phyloP scores from a whole-genome alignment of 2,113 vertebrate species.

The Urocitellus parryii region DNA sequence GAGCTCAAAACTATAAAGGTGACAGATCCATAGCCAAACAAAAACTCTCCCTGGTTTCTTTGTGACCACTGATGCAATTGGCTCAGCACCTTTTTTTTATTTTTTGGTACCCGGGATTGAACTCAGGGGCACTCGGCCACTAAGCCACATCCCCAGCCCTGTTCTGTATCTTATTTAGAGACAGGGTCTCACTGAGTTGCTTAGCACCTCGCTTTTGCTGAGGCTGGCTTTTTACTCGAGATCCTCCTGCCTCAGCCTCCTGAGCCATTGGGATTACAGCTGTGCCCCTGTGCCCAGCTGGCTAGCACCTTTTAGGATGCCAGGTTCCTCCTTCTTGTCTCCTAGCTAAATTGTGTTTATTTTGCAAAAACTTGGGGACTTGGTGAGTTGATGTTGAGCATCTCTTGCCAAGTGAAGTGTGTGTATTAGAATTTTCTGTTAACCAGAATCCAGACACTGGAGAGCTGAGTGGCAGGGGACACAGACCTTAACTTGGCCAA shows the following conservation, averaged over 20 bases:
- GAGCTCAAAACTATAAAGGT: constrained; percentile 28
- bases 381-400: background rate
- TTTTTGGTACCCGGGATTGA: too few relatives aligned
- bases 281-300: too few relatives aligned
- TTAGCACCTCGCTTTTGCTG: too few relatives aligned
- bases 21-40: background rate
- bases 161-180: too few relatives aligned
- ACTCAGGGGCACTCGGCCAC: too few relatives aligned
- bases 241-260: too few relatives aligned
- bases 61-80: background rate
- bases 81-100: background rate
- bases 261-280: too few relatives aligned
- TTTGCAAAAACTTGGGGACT: constrained; percentile 1
- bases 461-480: constrained; percentile 66
- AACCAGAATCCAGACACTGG: constrained; percentile 55
- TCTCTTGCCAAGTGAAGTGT: background rate
- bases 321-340: background rate
- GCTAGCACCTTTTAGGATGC: background rate
- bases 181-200: too few relatives aligned
- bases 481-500: constrained; percentile 72
- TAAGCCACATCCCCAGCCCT: too few relatives aligned
- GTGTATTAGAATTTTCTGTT: background rate
- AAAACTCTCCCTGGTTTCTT: constrained; percentile 17
- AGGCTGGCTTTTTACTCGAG: too few relatives aligned
- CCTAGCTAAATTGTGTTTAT: constrained; percentile 21